These are phyloP conservation scores for Arenaria interpres DNA, from an alignment of 2,113 vertebrate species.

Conservation along the genomic window DNA sequence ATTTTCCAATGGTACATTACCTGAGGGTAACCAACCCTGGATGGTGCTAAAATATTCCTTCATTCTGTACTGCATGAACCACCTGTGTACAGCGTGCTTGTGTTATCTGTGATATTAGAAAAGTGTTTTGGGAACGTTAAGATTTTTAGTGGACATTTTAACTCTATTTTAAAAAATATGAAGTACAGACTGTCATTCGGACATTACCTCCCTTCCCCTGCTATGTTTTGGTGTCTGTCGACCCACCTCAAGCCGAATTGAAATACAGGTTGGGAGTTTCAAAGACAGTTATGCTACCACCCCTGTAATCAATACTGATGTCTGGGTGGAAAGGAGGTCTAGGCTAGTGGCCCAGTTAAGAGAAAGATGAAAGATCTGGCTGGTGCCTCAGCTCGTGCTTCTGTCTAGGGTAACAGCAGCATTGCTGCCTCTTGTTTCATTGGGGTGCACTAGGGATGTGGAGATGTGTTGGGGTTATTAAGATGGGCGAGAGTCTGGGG, in stretches of 20 bases:
- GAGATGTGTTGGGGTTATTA: background rate
- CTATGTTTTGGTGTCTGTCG: background rate
- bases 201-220: background rate
- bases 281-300: background rate
- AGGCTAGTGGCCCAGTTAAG: background rate
- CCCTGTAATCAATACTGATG: background rate
- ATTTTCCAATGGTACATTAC: background rate
- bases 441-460: background rate
- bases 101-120: background rate
- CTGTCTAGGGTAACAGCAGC: background rate
- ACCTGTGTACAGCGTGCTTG: background rate
- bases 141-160: background rate
- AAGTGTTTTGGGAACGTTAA: background rate
- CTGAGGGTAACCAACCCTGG: background rate
- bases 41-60: background rate
- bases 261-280: background rate
- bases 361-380: background rate
- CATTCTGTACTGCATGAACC: background rate
- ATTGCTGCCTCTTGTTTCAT: background rate
- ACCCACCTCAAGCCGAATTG: background rate
- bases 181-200: background rate
- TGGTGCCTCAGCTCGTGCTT: background rate
- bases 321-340: background rate
- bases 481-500: rapidly evolving
- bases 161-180: background rate